Evolutionary conservation across 2,888 invertebrate species (phyloP).

Genomic region (Agapetus fuscipes): DNA sequence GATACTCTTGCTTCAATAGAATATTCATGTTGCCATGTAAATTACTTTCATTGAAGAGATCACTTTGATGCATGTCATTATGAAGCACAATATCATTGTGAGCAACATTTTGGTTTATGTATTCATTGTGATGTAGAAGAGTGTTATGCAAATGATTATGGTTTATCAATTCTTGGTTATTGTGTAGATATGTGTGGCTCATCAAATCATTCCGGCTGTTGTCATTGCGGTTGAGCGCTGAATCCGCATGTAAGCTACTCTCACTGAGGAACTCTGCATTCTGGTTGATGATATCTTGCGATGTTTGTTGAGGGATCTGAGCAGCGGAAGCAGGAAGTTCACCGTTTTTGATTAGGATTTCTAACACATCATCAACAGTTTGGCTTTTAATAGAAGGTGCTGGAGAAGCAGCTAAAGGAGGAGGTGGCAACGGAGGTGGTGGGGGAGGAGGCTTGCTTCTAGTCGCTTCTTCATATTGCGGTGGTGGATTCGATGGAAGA

Average conservation of each 20-base stretch:
- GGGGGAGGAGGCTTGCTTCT: constrained; percentile 26
- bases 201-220: constrained; percentile 41
- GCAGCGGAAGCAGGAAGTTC: constrained; percentile 86
- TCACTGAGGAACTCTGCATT: constrained; percentile 24
- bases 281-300: constrained; percentile 25
- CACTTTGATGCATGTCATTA: constrained; percentile 17
- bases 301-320: constrained; percentile 48
- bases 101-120: constrained; percentile 14
- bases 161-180: constrained; percentile 1
- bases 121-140: constrained; percentile 28
- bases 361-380: constrained; percentile 84
- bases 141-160: constrained; percentile 24
- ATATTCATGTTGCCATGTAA: constrained; percentile 29
- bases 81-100: constrained; percentile 16
- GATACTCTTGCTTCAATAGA: constrained; percentile 34
- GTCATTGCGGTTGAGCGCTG: constrained; percentile 37
- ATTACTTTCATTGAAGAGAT: constrained; percentile 32
- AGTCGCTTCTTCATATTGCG: constrained; percentile 64
- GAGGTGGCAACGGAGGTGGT: constrained; percentile 27
- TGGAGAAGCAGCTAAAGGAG: constrained; percentile 23
- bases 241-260: constrained; percentile 25
- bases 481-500: constrained; percentile 47
- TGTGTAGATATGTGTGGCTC: constrained; percentile 25
- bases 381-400: constrained; percentile 55
- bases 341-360: constrained; percentile 88